Conservation (phyloP, 2,888 invertebrate genomes). For the Drosophila putrida region DNA sequence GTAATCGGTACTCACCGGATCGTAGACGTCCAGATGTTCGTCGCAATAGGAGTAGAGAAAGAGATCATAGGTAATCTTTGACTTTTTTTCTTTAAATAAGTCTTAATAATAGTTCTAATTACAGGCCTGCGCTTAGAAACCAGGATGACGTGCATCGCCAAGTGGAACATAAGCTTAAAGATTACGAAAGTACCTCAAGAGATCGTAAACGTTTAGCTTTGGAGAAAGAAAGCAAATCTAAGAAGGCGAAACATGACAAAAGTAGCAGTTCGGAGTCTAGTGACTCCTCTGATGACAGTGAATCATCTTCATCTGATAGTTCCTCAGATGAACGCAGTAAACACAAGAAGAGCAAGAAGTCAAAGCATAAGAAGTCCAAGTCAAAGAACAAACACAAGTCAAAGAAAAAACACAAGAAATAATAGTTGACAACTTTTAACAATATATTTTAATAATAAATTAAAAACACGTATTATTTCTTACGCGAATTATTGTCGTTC, state of each 20-base stretch:
- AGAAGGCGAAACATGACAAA: conserved; percentile 56
- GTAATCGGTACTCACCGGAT: conserved; percentile 31
- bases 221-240: conserved; percentile 44
- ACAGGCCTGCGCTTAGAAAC: not conserved
- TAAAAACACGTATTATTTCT: conserved; percentile 53
- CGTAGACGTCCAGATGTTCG: conserved; percentile 23
- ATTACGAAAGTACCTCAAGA: conserved; percentile 5
- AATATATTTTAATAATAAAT: conserved; percentile 25
- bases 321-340: conserved; percentile 70
- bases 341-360: conserved; percentile 64
- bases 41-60: conserved; percentile 29
- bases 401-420: conserved; percentile 66
- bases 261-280: conserved; percentile 57
- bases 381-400: conserved; percentile 58
- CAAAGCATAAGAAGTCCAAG: conserved; percentile 62
- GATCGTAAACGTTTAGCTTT: conserved; percentile 24
- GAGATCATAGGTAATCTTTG: conserved; percentile 46
- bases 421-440: conserved; percentile 26
- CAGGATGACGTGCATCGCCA: conserved; percentile 2
- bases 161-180: conserved; percentile 2
- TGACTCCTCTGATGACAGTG: conserved; percentile 43
- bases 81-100: not conserved
- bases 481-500: conserved; percentile 43
- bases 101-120: not conserved
- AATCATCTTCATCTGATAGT: conserved; percentile 53